Evolutionary conservation across 2,113 vertebrate genomes (phyloP), one percentile per base, ranked within the genome.

Genomic region (Carassius carassius): DNA sequence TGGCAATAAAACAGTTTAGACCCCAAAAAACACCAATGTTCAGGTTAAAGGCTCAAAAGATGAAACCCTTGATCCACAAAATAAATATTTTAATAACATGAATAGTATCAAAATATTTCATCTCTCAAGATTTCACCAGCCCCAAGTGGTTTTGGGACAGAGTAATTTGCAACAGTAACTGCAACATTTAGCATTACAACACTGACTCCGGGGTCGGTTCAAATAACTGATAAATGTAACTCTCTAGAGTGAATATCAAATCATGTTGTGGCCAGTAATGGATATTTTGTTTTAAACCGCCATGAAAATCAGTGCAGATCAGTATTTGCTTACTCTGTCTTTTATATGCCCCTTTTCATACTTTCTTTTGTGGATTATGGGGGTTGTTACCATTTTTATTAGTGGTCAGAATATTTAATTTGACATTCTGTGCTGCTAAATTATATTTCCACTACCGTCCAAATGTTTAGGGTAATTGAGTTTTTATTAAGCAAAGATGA

Each of bases 71-170:
- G 58, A 32, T 69, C 78, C 76, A 82, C 82, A 88, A 86, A 88
- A 88, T 88, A 88, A 88, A 88, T 88, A 88, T 35, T 73, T 86
- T 88, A 84, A 74, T 88, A 82, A 58, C 54, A 86, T 5, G 49
- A 84, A 25, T 70, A 47, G 67, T 88, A 86, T 86, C 73, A 88
- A 88, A 86, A 86, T 88, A 88, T 70, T 86, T 79, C 11, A 56
- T 88, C 51, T 84, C 63, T 81, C 21, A 73, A 81, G 37, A 25
- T 72, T 81, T 72, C 44, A 16, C 67, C 56, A 51, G 32, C 14
- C 41, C 78, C 78, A 37, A 41, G 12, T 62, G 72, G 49, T 69
- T 74, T 23, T 13, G 74, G 47, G 74, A 37, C 84, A 47, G 9
- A 56, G 78, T 77, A 10, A 58, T 63, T 77, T 70, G 21, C n/a